Evolutionary conservation across 2,113 vertebrate genomes (phyloP), one percentile per base, ranked within the genome.

Genomic region (Apistogramma diplotaenia): DNA sequence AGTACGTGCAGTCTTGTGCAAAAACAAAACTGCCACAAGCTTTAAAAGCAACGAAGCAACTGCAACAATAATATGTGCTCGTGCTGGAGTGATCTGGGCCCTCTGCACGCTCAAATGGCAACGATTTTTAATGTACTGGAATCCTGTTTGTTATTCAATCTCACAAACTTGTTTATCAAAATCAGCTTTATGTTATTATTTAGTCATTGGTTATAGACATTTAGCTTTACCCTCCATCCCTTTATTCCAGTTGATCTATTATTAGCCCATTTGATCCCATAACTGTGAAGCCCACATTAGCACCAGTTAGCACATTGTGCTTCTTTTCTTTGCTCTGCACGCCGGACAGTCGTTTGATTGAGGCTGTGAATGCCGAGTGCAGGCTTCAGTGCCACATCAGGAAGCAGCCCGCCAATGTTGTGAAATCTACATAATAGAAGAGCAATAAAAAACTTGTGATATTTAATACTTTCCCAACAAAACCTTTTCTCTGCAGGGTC

Each of bases 391-490:
- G 51, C 71, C 79, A 88, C 83, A 81, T 80, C 75, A 87, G 76
- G 72, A 89, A 86, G 71, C 79, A 74, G 70, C 60, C 76, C 27
- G 75, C 76, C 67, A 81, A 33, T 51, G 55, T 55, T 16, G 37
- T 74, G 75, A 57, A 35, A 81, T 83, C 73, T 67, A 56, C 49
- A 77, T 90, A 76, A 91, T 85, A 87, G 81, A 72, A 82, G 71
- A 74, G 88, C 87, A 88, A 91, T 92, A 86, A 91, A 91, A 92
- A 88, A 86, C 71, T 18, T 79, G 21, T 83, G 85, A 89, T 89
- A 91, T 92, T 87, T 77, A 82, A 92, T 89, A 75, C 84, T 76
- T 67, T 55, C 25, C 71, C 29, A 56, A 89, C 89, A 89, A 91
- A 93, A 86, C 57, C 76, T 72, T 85, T 88, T 83, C 72, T 89